Conservation (phyloP, 2,888 invertebrate genomes). For the Allophyes oxyacanthae region DNA sequence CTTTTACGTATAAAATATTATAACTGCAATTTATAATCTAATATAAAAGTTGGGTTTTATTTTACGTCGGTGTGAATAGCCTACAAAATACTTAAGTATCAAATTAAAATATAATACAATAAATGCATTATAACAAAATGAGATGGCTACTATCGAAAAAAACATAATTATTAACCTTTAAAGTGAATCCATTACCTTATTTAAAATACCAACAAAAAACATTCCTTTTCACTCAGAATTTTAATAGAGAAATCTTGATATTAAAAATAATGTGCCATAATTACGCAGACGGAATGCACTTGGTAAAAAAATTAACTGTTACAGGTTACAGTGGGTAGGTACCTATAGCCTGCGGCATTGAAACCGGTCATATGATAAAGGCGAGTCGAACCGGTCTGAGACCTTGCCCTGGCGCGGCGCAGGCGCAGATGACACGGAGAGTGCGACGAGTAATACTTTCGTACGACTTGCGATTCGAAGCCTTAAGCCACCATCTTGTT, state of each 20-base stretch:
- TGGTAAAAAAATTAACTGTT: background rate
- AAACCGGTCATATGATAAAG: slow-evolving; percentile 39
- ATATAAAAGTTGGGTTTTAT: background rate
- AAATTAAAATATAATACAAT: too few species aligned
- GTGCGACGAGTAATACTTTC: slow-evolving; percentile 42
- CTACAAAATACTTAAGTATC: background rate
- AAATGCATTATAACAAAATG: too few species aligned
- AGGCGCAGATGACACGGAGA: slow-evolving; percentile 44
- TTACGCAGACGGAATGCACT: slow-evolving; percentile 19
- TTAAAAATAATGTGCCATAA: slow-evolving; percentile 23
- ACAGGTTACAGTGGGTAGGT: slow-evolving; percentile 15
- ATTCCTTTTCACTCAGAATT: slow-evolving; percentile 17
- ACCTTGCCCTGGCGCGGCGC: slow-evolving; percentile 39
- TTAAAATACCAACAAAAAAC: slow-evolving; percentile 3
- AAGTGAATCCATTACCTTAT: too few species aligned
- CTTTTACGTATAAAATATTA: background rate
- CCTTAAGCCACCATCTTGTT: slow-evolving; percentile 19
- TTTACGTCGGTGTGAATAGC: background rate
- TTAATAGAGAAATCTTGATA: slow-evolving; percentile 12
- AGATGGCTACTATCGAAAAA: slow-evolving; percentile 4
- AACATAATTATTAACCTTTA: slow-evolving; percentile 5
- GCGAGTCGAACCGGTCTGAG: slow-evolving; percentile 42
- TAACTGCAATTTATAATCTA: too few species aligned
- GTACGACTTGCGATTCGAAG: slow-evolving; percentile 18
- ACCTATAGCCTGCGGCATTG: slow-evolving; percentile 38